Evolutionary conservation across 2,113 vertebrate species (phyloP).

Genomic region (Sorex araneus): DNA sequence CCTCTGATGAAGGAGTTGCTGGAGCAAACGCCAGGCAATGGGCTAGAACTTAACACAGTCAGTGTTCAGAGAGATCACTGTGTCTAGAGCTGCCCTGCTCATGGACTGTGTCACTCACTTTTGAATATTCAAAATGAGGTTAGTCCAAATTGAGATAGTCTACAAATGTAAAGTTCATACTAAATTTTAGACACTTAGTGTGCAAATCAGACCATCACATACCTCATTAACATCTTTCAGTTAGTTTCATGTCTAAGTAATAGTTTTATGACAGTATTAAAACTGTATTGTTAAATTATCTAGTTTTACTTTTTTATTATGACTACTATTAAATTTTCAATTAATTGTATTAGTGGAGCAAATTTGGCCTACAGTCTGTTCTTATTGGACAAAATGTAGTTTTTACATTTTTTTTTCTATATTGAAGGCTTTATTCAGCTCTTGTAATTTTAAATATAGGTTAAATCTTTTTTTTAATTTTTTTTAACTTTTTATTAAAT

Average conservation of each 20-base stretch:
- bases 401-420: neutral
- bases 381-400: neutral
- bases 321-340: neutral
- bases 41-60: neutral
- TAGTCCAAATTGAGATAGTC: neutral
- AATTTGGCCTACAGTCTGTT: neutral
- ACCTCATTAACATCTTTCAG: neutral
- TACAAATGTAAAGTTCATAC: neutral
- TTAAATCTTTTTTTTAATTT: too few relatives aligned
- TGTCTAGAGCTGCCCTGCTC: neutral
- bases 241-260: neutral
- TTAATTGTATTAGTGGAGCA: neutral
- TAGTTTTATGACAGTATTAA: neutral
- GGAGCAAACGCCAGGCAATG: neutral
- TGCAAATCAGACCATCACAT: neutral
- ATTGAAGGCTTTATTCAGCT: too few relatives aligned
- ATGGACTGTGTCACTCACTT: too few relatives aligned
- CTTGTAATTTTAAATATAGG: too few relatives aligned
- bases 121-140: neutral
- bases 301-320: neutral
- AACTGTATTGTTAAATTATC: constrained; percentile 1
- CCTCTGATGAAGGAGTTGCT: neutral
- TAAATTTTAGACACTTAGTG: neutral
- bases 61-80: neutral
- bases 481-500: too few relatives aligned